Evolutionary conservation across 2,113 vertebrate species (phyloP), one percentile per base, ranked within the genome.

Genomic region (Entosphenus tridentatus): DNA sequence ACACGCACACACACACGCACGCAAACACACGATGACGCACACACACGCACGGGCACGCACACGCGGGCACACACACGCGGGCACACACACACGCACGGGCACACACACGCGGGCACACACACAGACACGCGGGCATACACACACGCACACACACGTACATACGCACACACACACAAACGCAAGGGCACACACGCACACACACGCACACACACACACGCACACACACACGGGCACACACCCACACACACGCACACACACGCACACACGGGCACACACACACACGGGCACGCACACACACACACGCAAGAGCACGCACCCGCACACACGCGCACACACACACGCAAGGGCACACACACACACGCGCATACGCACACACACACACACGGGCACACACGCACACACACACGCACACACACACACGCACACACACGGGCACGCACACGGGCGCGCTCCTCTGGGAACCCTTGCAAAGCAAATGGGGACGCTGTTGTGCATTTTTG

Each of bases 361-460:
- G 4, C 58, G 58, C 58, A 16, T 2, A 62, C 58, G 3, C 58
- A 16, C 13, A 16, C 16, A 5, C 58, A 6, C 58, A 17, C 3
- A 17, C 58, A 8, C 58, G 58, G 13, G 58, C 8, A 62, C 58
- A 8, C 58, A 62, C 58, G n/a, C 58, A 62, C 58, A 8, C 58
- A 62, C 58, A 62, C 58, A 62, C 58, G 16, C 58, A 62, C 58
- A 62, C 58, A 62, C 58, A 62, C 58, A 3, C 58, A 62, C 58
- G 2, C 58, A 62, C 58, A 62, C 58, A 62, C 58, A 62, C 58
- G 16, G 13, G 13, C 58, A 62, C 13, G 16, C 16, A 16, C 58
- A 62, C 13, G 16, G 58, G 13, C 58, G 16, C 16, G 13, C 8
- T 5, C 13, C 58, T 62, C 13, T 62, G 16, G 16, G 16, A 62